A percentile compares a stretch with the other conserved stretches of the same genome.
These are phyloP conservation scores for Silurus meridionalis DNA, from an alignment of 2,113 vertebrate genomes.

Conservation along the genomic window DNA sequence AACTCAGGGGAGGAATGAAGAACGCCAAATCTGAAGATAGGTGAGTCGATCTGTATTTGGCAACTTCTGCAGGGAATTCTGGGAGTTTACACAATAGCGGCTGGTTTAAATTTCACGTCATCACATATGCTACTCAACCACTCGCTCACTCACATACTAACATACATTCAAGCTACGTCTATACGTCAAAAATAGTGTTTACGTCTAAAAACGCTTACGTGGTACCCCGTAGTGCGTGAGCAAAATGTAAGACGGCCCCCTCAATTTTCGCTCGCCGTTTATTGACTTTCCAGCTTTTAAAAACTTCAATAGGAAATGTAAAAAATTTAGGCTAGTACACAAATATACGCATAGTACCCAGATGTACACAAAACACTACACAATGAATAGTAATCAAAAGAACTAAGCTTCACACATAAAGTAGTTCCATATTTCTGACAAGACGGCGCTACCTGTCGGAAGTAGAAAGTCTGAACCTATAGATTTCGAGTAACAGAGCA, in stretches of 20 bases:
- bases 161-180: no score
- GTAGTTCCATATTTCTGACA: not conserved
- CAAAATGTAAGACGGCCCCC: no score
- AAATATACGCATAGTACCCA: not conserved
- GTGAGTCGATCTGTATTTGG: constrained; percentile 13
- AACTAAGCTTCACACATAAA: not conserved
- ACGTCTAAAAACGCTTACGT: no score
- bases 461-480: not conserved
- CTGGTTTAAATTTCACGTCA: not conserved
- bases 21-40: constrained; percentile 47
- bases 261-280: no score
- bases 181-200: no score
- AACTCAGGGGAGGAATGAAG: constrained; percentile 44
- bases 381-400: not conserved
- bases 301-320: no score
- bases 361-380: not conserved
- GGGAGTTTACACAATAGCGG: not conserved
- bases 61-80: not conserved
- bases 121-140: not conserved
- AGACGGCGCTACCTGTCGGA: not conserved
- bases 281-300: no score
- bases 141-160: not conserved
- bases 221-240: no score
- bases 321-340: not conserved
- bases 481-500: not conserved